Evolutionary conservation across 2,888 invertebrate genomes (phyloP).

Genomic region (Eulithis testata): DNA sequence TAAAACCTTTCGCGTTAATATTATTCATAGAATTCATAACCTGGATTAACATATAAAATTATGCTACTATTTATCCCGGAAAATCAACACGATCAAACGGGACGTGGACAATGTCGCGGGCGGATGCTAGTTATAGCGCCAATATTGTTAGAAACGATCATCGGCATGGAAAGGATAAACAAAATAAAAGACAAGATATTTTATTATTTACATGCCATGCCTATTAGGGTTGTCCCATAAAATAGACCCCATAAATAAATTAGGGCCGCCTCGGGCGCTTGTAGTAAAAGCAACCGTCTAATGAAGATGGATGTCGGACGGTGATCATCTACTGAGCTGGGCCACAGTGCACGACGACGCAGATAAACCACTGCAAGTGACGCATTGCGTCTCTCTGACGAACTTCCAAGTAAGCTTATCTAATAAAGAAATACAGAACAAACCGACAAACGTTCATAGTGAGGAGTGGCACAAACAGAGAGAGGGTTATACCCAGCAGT

Average conservation of each 20-base stretch:
- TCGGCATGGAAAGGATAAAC: background rate
- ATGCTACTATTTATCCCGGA: no score
- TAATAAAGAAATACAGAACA: no score
- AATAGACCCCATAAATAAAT: slow-evolving; percentile 45
- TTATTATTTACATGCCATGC: slow-evolving; percentile 14
- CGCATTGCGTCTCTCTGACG: background rate
- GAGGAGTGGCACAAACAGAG: no score
- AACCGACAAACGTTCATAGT: no score
- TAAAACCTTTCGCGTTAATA: no score
- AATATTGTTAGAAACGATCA: background rate
- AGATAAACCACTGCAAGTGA: background rate
- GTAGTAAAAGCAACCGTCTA: slow-evolving; percentile 41
- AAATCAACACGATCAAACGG: no score
- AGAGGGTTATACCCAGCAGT: no score
- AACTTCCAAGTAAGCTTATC: no score
- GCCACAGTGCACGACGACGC: slow-evolving; percentile 15
- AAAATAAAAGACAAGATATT: background rate
- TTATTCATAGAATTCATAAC: no score
- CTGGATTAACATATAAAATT: no score
- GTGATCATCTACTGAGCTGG: slow-evolving; percentile 40
- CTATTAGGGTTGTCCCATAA: slow-evolving; percentile 38
- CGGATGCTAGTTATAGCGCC: background rate
- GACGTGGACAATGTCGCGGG: no score
- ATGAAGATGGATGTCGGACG: slow-evolving; percentile 46
- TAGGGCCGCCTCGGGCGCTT: slow-evolving; percentile 38